Conservation (phyloP, 2,888 invertebrate genomes). For the Bombylius discolor region DNA sequence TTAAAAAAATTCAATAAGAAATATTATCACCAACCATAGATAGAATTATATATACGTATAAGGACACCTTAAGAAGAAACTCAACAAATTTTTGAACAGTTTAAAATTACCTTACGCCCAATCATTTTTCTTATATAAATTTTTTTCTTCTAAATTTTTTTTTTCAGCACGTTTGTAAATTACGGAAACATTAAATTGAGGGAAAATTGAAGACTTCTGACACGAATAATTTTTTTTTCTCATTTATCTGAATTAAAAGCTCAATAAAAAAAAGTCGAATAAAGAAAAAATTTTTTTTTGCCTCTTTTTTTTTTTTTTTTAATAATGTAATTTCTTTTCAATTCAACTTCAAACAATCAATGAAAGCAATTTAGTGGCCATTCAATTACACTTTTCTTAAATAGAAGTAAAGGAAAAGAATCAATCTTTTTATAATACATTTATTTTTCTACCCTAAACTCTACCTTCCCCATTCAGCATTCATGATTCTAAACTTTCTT, state of each 20-base stretch:
- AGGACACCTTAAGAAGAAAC: conserved; percentile 13
- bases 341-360: conserved; percentile 6
- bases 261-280: background rate
- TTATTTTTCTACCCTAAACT: background rate
- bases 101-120: conserved; percentile 13
- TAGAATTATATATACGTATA: background rate
- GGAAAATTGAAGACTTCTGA: conserved; percentile 9
- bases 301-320: background rate
- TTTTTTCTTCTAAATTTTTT: background rate
- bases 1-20: background rate
- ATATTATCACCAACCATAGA: too few relatives aligned
- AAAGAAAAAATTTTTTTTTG: background rate
- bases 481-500: background rate
- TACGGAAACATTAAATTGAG: conserved; percentile 10
- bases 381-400: conserved; percentile 17
- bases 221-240: background rate
- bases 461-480: too few relatives aligned
- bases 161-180: conserved; percentile 10
- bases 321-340: background rate
- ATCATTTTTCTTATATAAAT: background rate
- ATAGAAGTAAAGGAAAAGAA: conserved; percentile 19
- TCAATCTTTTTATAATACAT: conserved; percentile 12
- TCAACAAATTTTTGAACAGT: conserved; percentile 7
- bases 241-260: background rate
- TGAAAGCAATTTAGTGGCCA: conserved; percentile 16